Conservation (phyloP, 2,113 vertebrate species). For the Nansenia antarctica region DNA sequence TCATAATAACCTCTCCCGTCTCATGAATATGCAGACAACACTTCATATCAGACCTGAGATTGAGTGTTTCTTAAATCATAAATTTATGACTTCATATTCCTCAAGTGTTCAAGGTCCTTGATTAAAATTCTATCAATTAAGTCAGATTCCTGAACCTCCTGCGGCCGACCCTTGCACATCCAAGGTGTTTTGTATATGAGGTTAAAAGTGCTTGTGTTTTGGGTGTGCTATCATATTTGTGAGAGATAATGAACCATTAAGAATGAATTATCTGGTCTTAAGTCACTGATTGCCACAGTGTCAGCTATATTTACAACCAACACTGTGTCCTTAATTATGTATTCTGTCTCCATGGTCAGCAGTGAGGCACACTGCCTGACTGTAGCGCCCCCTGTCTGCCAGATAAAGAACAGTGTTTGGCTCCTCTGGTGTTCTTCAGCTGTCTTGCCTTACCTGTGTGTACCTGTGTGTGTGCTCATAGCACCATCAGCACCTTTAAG, state of each 20-base stretch:
- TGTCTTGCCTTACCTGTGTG: neutral
- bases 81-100: too few relatives aligned
- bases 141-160: neutral
- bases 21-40: constrained; percentile 59
- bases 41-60: constrained; percentile 41
- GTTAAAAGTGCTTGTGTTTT: too few relatives aligned
- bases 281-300: neutral
- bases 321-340: neutral
- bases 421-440: neutral
- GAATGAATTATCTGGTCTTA: neutral
- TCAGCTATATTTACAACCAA: neutral
- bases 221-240: neutral
- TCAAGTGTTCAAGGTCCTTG: constrained; percentile 25
- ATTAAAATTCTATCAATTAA: constrained; percentile 18
- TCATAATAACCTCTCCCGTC: constrained; percentile 43
- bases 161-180: too few relatives aligned
- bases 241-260: neutral
- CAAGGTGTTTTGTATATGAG: too few relatives aligned
- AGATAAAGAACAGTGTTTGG: neutral
- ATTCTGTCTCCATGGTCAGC: too few relatives aligned
- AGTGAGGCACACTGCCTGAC: neutral
- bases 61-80: constrained; percentile 40
- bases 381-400: neutral
- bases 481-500: neutral
- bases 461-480: constrained; percentile 7